Evolutionary conservation across 2,113 vertebrate genomes (phyloP).

Genomic region (Dipodomys merriami): DNA sequence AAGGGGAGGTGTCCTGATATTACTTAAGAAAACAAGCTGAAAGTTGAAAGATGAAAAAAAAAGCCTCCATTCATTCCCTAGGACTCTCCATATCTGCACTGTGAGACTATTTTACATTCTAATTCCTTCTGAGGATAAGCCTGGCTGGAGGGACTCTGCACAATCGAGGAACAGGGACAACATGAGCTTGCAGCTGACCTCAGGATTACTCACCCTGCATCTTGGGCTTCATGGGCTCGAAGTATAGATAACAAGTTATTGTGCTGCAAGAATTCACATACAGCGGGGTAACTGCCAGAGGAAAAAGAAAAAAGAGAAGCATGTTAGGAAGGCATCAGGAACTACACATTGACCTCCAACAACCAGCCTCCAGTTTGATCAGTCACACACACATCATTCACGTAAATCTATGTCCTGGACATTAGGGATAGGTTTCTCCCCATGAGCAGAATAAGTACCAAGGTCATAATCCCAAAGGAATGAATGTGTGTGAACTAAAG

Average conservation of each 20-base stretch:
- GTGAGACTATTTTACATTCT: not conserved
- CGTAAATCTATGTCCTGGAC: slow-evolving; percentile 8
- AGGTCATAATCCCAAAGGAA: not conserved
- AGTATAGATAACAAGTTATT: slow-evolving; percentile 99
- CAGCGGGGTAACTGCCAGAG: slow-evolving; percentile 95
- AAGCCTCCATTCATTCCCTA: not conserved
- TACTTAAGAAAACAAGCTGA: slow-evolving; percentile 1
- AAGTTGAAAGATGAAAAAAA: not conserved
- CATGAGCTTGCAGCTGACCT: not conserved
- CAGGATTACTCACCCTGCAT: slow-evolving; percentile 94
- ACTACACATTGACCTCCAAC: not conserved
- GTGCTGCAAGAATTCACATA: slow-evolving; percentile 99
- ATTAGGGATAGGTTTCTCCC: not conserved
- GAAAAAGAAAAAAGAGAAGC: slow-evolving; percentile 63
- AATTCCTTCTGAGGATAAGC: not conserved
- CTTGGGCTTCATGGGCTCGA: slow-evolving; percentile 99
- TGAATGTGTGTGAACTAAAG: not conserved
- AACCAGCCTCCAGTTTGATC: slow-evolving; percentile 1
- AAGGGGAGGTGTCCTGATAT: not conserved
- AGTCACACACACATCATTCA: slow-evolving; percentile 40
- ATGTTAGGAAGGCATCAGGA: slow-evolving; percentile 69
- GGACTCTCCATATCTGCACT: not conserved
- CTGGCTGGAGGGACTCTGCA: not conserved
- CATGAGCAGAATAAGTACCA: not conserved
- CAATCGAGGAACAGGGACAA: accelerated